These are phyloP conservation scores for Gouania willdenowi DNA, from an alignment of 2,797 vertebrate species.

Conservation along the genomic window DNA sequence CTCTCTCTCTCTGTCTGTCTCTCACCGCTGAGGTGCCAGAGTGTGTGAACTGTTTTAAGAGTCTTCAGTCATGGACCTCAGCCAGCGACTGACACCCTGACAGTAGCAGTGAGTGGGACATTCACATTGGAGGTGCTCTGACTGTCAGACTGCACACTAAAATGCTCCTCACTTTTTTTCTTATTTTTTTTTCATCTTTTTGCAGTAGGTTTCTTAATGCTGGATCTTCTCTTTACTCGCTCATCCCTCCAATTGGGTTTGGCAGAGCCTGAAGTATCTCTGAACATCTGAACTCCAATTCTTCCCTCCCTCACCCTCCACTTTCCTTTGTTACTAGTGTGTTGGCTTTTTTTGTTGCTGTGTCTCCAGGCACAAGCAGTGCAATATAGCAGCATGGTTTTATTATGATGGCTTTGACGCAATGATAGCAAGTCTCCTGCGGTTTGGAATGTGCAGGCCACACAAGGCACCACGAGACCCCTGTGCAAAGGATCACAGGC, in stretches of 20 bases:
- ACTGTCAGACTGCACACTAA: constrained; percentile 46
- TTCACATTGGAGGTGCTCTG: constrained; percentile 56
- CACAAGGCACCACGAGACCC: constrained; percentile 63
- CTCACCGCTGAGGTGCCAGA: constrained; percentile 39
- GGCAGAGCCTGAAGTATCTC: constrained; percentile 39
- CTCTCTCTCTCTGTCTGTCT: constrained; percentile 29
- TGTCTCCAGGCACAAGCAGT: constrained; percentile 53
- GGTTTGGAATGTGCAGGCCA: constrained; percentile 62
- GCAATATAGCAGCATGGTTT: constrained; percentile 38
- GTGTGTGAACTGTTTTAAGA: constrained; percentile 59
- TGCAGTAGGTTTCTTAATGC: constrained; percentile 34
- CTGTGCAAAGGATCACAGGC: constrained; percentile 72
- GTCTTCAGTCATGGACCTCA: constrained; percentile 64
- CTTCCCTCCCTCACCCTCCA: background rate
- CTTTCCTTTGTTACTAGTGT: constrained; percentile 34
- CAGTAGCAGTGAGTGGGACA: constrained; percentile 61
- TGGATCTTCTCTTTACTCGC: constrained; percentile 24
- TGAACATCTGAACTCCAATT: constrained; percentile 42
- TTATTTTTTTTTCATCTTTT: too few relatives aligned
- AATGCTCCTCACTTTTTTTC: constrained; percentile 42
- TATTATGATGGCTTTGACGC: constrained; percentile 60
- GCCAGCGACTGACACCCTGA: constrained; percentile 60
- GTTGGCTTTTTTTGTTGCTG: constrained; percentile 49
- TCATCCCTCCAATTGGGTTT: constrained; percentile 34
- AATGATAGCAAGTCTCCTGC: constrained; percentile 51